A percentile compares a stretch with the other conserved stretches of the same genome.
These are phyloP conservation scores for Peromyscus aztecus DNA, from an alignment of 2,797 vertebrate genomes.

Conservation along the genomic window DNA sequence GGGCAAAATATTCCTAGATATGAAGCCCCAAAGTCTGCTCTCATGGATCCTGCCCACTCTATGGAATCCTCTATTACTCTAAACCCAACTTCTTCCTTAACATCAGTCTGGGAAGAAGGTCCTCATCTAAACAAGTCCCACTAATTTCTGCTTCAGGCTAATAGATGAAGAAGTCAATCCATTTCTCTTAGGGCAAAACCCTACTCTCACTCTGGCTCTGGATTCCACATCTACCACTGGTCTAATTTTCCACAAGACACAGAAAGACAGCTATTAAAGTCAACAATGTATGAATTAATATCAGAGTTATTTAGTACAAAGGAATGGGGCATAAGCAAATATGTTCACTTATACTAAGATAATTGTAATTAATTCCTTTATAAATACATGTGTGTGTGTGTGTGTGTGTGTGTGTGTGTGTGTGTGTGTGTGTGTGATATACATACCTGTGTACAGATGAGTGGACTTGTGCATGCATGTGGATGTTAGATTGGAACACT, in stretches of 20 bases:
- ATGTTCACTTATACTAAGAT: not conserved
- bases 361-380: constrained; percentile 44
- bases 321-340: not conserved
- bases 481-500: too few relatives aligned
- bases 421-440: too few relatives aligned
- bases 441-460: not conserved
- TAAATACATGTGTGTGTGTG: too few relatives aligned
- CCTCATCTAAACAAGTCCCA: not conserved
- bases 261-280: not conserved
- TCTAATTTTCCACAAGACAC: not conserved
- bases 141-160: not conserved
- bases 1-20: not conserved
- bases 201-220: fast-evolving
- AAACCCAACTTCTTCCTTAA: not conserved
- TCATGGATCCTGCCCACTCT: not conserved
- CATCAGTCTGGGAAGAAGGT: not conserved
- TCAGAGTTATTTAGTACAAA: not conserved
- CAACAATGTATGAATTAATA: not conserved
- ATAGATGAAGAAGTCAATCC: fast-evolving
- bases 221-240: not conserved
- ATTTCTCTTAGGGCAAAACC: not conserved
- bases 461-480: not conserved
- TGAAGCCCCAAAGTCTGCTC: not conserved
- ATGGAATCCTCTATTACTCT: not conserved
- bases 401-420: too few relatives aligned